Evolutionary conservation across 2,797 vertebrate species (phyloP).

Genomic region (Coreius guichenoti): DNA sequence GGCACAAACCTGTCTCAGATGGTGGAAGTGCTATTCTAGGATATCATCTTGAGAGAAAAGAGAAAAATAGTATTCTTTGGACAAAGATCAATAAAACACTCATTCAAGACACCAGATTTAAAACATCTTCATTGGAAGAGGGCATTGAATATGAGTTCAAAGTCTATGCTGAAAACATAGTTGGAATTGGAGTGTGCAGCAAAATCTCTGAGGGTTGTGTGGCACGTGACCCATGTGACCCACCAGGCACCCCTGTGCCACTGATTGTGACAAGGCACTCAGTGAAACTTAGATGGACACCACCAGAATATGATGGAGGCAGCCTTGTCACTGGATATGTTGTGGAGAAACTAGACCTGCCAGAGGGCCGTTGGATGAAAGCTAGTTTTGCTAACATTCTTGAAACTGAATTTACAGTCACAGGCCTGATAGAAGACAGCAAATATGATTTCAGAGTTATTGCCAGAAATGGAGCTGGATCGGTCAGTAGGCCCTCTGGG

Average conservation of each 20-base stretch:
- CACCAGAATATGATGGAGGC: conserved; percentile 94
- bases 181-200: conserved; percentile 94
- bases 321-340: conserved; percentile 94
- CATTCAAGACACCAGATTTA: conserved; percentile 93
- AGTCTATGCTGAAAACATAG: conserved; percentile 97
- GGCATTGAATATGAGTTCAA: conserved; percentile 98
- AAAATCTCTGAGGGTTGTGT: conserved; percentile 95
- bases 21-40: conserved; percentile 94
- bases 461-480: conserved; percentile 94
- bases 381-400: conserved; percentile 94
- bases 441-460: conserved; percentile 98
- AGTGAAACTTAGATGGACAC: conserved; percentile 91
- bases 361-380: conserved; percentile 99
- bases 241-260: conserved; percentile 90
- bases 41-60: conserved; percentile 97
- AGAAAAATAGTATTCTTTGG: conserved; percentile 99
- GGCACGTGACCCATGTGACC: conserved; percentile 95
- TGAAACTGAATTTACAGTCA: conserved; percentile 91
- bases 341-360: conserved; percentile 96
- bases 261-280: conserved; percentile 93
- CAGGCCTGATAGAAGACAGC: conserved; percentile 90
- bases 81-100: conserved; percentile 96
- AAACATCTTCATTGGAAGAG: conserved; percentile 93
- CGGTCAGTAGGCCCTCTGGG: conserved; percentile 93
- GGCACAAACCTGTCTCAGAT: conserved; percentile 96